Base-by-base conservation (phyloP, 2,888 invertebrate genomes). In the Odontocolon sp. region DNA sequence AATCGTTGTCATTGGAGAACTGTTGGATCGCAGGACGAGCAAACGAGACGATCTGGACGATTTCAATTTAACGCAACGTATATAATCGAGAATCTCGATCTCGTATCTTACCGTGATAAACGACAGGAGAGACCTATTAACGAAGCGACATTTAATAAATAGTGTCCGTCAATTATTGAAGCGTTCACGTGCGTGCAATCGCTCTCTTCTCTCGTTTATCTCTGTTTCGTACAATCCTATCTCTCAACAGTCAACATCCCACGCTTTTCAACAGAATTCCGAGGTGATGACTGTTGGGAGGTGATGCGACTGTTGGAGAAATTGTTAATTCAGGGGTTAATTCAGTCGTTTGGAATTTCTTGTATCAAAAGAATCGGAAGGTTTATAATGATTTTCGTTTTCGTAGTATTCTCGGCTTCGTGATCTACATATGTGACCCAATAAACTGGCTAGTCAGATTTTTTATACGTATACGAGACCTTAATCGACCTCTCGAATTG, bases 31-130 rank as follows among this genome's bases (percentile, higher is more conserved):
- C 11, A 52, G 38, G 52, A 64, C 26, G 33, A 38, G 4, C 31
- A 36, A 9, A 23, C 28, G 75, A 67, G 80, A 81, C 79, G 81
- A 75, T 78, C 26, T 50, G 50, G 81, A 79, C 84, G 83, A 84
- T 87, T 87, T 87, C 85, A 87, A 87, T 88, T 88, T 81, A 83
- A 82, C 82, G 81, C 79, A 82, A 77, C 80, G 80, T 83, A 59
- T 59, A 57, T 57, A 77, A 86, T 87, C 82, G n/a, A 42, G 40
- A 42, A 67, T 73, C 70, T 38, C 50, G 77, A 72, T 79, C 78
- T 68, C 68, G 61, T 75, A 79, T 69, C 67, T 82, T 80, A 57
- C 33, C 45, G 70, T 80, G 79, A 78, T 80, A 81, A 76, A 81
- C 83, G 83, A 79, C 80, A 77, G 76, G 69, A 50, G 66, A 73